A percentile compares a stretch with the other conserved stretches of the same genome.
Conservation (phyloP, 2,888 invertebrate genomes). For the Podabrus alpinus region DNA sequence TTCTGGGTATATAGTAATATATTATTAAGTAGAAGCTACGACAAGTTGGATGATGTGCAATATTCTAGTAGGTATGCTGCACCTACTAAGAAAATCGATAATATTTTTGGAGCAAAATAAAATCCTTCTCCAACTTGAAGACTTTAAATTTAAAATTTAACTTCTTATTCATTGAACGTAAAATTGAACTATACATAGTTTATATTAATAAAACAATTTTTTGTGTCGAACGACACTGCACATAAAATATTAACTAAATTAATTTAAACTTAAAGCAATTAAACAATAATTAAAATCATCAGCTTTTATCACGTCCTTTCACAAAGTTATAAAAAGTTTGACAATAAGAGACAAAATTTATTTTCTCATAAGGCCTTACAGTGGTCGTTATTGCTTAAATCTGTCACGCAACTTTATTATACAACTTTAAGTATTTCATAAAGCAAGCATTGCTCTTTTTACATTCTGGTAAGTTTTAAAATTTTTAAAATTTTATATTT, state of each 20-base stretch:
- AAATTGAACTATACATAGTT: neutral
- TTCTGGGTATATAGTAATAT: too few species aligned
- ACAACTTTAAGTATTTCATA: neutral
- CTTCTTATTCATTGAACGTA: neutral
- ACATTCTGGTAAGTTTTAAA: neutral
- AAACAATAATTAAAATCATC: constrained; percentile 4
- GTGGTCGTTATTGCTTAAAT: neutral
- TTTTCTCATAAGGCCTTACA: neutral
- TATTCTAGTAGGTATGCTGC: neutral
- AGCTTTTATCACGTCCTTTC: constrained; percentile 1
- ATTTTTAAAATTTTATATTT: neutral
- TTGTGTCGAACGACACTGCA: neutral
- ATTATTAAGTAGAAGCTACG: neutral
- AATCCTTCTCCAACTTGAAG: neutral
- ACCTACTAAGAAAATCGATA: neutral
- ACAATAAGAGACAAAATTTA: neutral
- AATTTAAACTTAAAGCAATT: neutral
- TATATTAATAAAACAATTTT: neutral
- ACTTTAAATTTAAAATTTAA: neutral
- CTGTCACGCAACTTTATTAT: neutral
- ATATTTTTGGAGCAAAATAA: neutral
- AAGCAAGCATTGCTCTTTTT: neutral
- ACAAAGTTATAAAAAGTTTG: neutral
- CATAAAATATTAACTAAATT: neutral
- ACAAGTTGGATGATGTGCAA: neutral